Evolutionary conservation across 2,113 vertebrate species (phyloP), one percentile per base, ranked within the genome.

Genomic region (Gadus macrocephalus): DNA sequence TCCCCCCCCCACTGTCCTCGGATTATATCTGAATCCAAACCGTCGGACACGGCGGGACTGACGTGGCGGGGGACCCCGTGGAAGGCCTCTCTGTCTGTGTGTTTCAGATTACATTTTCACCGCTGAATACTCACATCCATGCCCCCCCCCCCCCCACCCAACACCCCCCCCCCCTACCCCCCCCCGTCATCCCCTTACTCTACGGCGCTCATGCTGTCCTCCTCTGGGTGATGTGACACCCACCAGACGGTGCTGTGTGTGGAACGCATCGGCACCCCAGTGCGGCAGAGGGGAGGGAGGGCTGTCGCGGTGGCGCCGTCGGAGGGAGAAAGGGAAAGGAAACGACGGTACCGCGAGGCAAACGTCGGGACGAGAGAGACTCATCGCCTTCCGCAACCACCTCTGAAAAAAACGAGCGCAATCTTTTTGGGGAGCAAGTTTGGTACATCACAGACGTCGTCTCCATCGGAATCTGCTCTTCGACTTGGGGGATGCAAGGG

Each of bases 31-130:
- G 35, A 86, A 78, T 79, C 83, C 70, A 53, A 63, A 62, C 70
- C 67, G 68, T 61, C 35, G 64, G 70, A 59, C 71, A 69, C 81
- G 78, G 81, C 75, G 16, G 17, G 4, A 12, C 55, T 16, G 11
- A 56, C 80, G 75, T 73, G 76, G 27, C 81, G 80, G 80, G 86
- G 76, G 84, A 80, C 80, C 80, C 74, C 28, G 20, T 20, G 78
- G 71, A 73, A 73, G 78, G 75, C 17, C 81, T 81, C 83, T 87
- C 86, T 75, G 61, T 69, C 53, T 53, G 1, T 27, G 82, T 82
- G 78, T 70, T 78, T 80, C 81, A 82, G 81, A 90, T 91, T 90
- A 85, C 89, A 89, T 89, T 89, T 88, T 88, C 85, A 86, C 11
- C 2, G 42, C 42, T 14, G 42, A 49, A 49, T 12, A 1, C 42